Percentiles rank a stretch among this genome's conserved stretches.
Conservation (phyloP, 2,888 invertebrate species). For the Archips crataeganus region DNA sequence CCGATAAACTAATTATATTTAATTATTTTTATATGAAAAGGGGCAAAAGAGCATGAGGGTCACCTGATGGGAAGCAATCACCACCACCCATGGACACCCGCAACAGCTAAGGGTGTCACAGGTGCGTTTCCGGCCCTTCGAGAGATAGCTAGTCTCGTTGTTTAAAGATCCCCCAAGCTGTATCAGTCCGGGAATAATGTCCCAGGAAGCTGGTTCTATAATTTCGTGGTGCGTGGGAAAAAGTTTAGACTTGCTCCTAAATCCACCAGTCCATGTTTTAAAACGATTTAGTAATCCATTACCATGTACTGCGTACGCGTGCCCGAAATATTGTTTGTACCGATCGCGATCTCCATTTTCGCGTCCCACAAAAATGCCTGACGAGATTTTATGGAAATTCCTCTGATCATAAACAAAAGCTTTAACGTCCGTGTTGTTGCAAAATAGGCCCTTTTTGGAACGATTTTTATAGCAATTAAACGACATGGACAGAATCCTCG, state of each 20-base stretch:
- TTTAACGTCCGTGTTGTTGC: conserved; percentile 30
- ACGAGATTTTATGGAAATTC: conserved; percentile 38
- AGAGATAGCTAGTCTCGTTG: too few relatives aligned
- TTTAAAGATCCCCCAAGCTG: too few relatives aligned
- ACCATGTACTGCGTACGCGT: conserved; percentile 13
- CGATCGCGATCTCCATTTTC: conserved; percentile 23
- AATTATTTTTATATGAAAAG: too few relatives aligned
- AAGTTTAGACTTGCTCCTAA: background rate
- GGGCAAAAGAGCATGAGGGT: too few relatives aligned
- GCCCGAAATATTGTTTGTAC: conserved; percentile 26
- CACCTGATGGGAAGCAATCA: too few relatives aligned
- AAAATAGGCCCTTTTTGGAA: conserved; percentile 27
- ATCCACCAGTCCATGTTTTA: background rate
- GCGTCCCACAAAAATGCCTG: conserved; percentile 20
- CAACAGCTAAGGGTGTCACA: too few relatives aligned
- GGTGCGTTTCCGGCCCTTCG: too few relatives aligned
- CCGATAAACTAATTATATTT: too few relatives aligned
- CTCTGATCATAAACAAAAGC: conserved; percentile 39
- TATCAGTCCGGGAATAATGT: too few relatives aligned
- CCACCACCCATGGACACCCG: too few relatives aligned
- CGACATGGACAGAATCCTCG: conserved; percentile 9
- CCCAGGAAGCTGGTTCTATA: too few relatives aligned
- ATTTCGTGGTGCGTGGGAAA: too few relatives aligned
- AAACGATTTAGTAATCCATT: background rate
- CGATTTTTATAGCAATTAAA: conserved; percentile 18